Conservation (phyloP, 2,113 vertebrate species). For the Catharus fuscescens region DNA sequence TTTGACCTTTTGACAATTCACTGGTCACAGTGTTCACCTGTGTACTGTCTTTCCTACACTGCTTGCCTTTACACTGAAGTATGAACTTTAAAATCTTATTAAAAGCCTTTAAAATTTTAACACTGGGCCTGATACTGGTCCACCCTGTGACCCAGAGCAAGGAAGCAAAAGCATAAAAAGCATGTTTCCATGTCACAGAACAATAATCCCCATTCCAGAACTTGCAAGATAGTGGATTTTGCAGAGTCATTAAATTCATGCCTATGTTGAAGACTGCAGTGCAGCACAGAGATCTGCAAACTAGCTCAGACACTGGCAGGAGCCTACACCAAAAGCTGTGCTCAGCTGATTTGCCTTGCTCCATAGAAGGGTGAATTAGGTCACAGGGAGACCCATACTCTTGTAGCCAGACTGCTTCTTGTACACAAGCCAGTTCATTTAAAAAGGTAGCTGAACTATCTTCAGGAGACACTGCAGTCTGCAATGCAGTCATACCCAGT, state of each 20-base stretch:
- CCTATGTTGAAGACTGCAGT: constrained; percentile 52
- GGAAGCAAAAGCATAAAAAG: not conserved
- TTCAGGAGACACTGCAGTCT: not conserved
- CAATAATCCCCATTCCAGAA: not conserved
- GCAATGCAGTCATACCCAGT: constrained; percentile 52
- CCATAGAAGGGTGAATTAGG: not conserved
- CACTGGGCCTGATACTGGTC: not conserved
- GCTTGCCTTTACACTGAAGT: not conserved
- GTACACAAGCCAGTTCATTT: not conserved
- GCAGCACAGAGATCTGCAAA: constrained; percentile 28
- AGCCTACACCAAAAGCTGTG: not conserved
- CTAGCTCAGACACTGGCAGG: not conserved
- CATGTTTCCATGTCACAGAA: not conserved
- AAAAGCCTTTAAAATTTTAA: constrained; percentile 42
- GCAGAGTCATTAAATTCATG: constrained; percentile 46
- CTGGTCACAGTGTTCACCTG: not conserved
- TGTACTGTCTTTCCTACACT: not conserved
- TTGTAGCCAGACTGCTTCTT: not conserved
- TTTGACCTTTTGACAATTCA: constrained; percentile 31
- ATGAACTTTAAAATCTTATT: constrained; percentile 39
- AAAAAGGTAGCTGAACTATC: not conserved
- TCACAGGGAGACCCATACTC: not conserved
- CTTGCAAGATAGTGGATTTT: constrained; percentile 18
- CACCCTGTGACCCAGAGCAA: not conserved
- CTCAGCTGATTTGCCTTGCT: not conserved